A percentile compares a stretch with the other conserved stretches of the same genome.
Conservation (phyloP, 30 jellyfish, hydroid and myxozoan genomes). For the Turritopsis rubra region DNA sequence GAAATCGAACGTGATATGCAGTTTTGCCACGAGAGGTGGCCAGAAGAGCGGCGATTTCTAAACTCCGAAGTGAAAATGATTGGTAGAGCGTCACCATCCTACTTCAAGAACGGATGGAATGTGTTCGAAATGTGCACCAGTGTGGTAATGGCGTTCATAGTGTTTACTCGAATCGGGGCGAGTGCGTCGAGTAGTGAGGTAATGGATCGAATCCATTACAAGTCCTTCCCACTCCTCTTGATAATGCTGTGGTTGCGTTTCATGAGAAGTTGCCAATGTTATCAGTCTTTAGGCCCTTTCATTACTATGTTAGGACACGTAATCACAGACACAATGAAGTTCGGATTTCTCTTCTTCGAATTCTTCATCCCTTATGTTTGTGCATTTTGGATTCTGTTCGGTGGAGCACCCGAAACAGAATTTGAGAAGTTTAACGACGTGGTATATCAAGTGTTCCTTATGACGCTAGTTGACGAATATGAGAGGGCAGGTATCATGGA, state of each 20-base stretch:
- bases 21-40: conserved; percentile 97
- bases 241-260: conserved; percentile 89
- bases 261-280: conserved; percentile 88
- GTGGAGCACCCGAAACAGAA: conserved; percentile 86
- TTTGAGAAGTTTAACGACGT: conserved; percentile 83
- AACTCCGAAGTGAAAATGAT: conserved; percentile 83
- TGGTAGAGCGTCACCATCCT: conserved; percentile 62
- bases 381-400: conserved; percentile 99
- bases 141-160: conserved; percentile 69
- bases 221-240: conserved; percentile 74
- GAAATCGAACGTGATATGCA: conserved; percentile 91
- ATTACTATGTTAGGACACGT: conserved; percentile 96
- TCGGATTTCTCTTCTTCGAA: conserved; percentile 90
- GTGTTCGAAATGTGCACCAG: conserved; percentile 85
- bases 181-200: conserved; percentile 39
- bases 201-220: conserved; percentile 59
- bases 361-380: conserved; percentile 97
- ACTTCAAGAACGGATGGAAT: conserved; percentile 96
- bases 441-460: conserved; percentile 78
- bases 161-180: conserved; percentile 64
- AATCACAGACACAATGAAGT: conserved; percentile 85
- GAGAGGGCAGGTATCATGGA: conserved; percentile 77
- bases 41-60: conserved; percentile 88
- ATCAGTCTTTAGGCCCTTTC: conserved; percentile 94
- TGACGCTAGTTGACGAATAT: conserved; percentile 91